These are phyloP conservation scores for Leucoraja erinaceus DNA, from an alignment of 2,113 vertebrate genomes.

Conservation along the genomic window DNA sequence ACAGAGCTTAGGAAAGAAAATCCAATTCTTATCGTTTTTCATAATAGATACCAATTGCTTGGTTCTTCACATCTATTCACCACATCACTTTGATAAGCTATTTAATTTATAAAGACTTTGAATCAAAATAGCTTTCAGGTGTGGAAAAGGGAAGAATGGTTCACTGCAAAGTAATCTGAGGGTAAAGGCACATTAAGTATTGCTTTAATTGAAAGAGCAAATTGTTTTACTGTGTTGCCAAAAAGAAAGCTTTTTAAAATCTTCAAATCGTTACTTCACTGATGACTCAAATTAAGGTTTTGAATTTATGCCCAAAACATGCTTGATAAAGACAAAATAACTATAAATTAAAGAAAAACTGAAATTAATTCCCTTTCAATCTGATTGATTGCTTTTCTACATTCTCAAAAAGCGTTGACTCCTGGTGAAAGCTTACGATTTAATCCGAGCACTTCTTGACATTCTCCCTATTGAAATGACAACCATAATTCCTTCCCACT, in stretches of 20 bases:
- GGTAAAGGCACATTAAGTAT: neutral
- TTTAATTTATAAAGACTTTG: neutral
- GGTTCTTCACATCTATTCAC: neutral
- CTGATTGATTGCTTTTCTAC: neutral
- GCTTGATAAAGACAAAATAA: neutral
- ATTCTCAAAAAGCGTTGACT: neutral
- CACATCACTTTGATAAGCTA: neutral
- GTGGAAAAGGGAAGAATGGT: neutral
- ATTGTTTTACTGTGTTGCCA: neutral
- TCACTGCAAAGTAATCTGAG: slow-evolving; percentile 11
- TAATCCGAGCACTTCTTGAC: neutral
- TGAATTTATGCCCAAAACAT: neutral
- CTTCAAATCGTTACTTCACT: neutral
- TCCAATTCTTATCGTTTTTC: neutral
- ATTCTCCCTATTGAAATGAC: neutral
- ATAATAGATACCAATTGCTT: slow-evolving; percentile 23
- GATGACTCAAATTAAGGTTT: neutral
- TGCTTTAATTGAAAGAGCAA: slow-evolving; percentile 1
- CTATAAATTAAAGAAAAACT: neutral
- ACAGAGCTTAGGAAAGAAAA: neutral
- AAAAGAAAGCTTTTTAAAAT: neutral
- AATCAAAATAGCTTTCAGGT: neutral
- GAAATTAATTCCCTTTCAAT: neutral
- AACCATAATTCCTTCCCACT: neutral
- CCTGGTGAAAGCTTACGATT: neutral